Evolutionary conservation across 2,113 vertebrate species (phyloP), one percentile per base, ranked within the genome.

Genomic region (Rhadina sibilatrix): DNA sequence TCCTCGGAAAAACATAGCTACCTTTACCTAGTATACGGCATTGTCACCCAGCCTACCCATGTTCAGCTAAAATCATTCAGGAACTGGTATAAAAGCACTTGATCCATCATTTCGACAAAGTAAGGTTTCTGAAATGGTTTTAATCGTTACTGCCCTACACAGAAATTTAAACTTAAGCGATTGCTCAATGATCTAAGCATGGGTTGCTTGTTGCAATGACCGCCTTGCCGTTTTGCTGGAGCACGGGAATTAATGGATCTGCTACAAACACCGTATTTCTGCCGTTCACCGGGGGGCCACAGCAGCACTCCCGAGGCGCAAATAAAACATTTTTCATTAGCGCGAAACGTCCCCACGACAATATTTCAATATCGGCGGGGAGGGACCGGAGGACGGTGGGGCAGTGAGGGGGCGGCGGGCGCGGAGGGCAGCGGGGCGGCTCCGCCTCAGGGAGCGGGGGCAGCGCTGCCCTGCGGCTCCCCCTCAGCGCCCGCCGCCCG

Each of bases 341-440:
- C 0, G 20, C 3, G 3, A 14, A n/a, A 13, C 0, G 6, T 19
- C 27, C 63, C 27, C 31, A 1, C 0, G 16, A 4, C 7, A 9
- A 2, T 0, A 7, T 10, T 16, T 1, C 31, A 6, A 0, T 0
- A 30, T 0, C 22, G n/a, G 7, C 19, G 17, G 2, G 30, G 7
- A 56, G 6, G 5, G 25, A 19, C 6, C 4, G 21, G 2, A n/a
- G n/a, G 10, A 7, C 1, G 42, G 21, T 0, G 11, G 5, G 35
- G 25, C 40, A 7, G 11, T 0, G 60, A 66, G 38, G 5, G 12
- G 8, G 38, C 46, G 38, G 28, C 9, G 28, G 24, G 30, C 25
- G 10, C 18, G 15, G 47, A 8, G 54, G 13, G 25, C 21, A 1
- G 9, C 1, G 22, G 3, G 16, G 22, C 33, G 8, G 16, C 64